Percentiles rank a stretch among this genome's conserved stretches.
These are phyloP conservation scores for Galbula dea DNA, from an alignment of 2,113 vertebrate genomes.

Conservation along the genomic window DNA sequence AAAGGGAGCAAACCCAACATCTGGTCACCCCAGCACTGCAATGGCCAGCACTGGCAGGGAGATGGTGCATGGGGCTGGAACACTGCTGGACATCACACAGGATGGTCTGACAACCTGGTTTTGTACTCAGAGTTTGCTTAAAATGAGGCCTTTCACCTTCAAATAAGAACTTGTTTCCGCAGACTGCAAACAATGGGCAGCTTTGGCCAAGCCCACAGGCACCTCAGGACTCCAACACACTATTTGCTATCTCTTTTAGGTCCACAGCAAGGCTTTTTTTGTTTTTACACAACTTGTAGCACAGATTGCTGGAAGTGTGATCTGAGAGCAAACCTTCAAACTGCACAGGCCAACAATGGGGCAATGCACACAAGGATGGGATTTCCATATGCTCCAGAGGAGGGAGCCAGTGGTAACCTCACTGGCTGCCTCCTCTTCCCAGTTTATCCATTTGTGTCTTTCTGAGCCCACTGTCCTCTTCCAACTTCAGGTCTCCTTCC, in stretches of 20 bases:
- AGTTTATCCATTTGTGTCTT: background rate
- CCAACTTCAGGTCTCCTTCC: background rate
- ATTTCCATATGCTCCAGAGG: background rate
- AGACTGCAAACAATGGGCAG: background rate
- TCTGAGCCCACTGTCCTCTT: background rate
- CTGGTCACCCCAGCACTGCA: background rate
- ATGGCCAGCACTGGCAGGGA: background rate
- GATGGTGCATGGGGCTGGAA: fast-evolving
- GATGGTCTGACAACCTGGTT: background rate
- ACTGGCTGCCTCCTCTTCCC: background rate
- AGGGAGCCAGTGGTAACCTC: background rate
- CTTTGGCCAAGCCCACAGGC: background rate
- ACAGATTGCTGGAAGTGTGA: fast-evolving
- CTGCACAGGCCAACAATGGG: background rate
- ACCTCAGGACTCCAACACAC: background rate
- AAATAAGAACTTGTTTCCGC: background rate
- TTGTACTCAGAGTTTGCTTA: background rate
- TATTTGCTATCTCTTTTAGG: background rate
- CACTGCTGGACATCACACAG: background rate
- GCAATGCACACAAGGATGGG: fast-evolving
- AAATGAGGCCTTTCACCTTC: background rate
- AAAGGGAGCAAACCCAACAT: background rate
- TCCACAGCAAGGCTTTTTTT: background rate
- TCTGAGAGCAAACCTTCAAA: background rate
- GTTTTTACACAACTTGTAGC: background rate